Base-by-base conservation (phyloP, 1,140 invertebrate species). In the Bacillus rossius region DNA sequence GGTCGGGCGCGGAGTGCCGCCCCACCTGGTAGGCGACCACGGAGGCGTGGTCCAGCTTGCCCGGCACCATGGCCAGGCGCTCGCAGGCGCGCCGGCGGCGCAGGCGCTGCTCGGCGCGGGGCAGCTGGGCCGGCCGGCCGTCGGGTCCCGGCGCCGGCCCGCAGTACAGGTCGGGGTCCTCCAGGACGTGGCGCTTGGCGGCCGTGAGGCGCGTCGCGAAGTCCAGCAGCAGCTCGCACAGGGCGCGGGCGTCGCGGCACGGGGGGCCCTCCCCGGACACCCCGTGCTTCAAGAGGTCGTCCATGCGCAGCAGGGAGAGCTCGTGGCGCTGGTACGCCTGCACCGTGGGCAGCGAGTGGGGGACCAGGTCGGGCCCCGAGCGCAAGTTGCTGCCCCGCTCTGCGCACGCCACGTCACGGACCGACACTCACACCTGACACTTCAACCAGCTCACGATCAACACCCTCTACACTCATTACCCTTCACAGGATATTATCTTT, bases 11-110 rank as follows among this genome's bases (percentile, higher is more conserved):
- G 29, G 29, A 10, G 29, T 34, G 29, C 29, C 29, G 29, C 29
- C 29, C 86, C 19, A 92, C 86, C 63, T 85, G 84, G 66, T 87
- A 92, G 0, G 91, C 91, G 42, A 92, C 87, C 17, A 93, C 84
- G 8, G 89, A 89, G 17, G 93, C 93, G 73, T 96, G 93, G 74
- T 96, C 94, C 55, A 96, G 74, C 73, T 96, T 96, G n/a, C 94
- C 93, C 1, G 93, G 92, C 59, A 95, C 84, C 69, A 83, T 74
- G 52, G 83, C 81, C 63, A 84, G 81, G 76, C 81, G 90, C 69
- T 88, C 86, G 64, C 88, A 75, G 53, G 88, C 83, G 61, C 83
- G 81, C 65, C 86, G 83, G 25, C 88, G 75, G 59, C 86, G 76
- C 41, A 79, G 74, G 53, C 86, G 80, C 65, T 88, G 85, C 57